Evolutionary conservation across 1,140 invertebrate genomes (phyloP).

Genomic region (Drosophila simulans): DNA sequence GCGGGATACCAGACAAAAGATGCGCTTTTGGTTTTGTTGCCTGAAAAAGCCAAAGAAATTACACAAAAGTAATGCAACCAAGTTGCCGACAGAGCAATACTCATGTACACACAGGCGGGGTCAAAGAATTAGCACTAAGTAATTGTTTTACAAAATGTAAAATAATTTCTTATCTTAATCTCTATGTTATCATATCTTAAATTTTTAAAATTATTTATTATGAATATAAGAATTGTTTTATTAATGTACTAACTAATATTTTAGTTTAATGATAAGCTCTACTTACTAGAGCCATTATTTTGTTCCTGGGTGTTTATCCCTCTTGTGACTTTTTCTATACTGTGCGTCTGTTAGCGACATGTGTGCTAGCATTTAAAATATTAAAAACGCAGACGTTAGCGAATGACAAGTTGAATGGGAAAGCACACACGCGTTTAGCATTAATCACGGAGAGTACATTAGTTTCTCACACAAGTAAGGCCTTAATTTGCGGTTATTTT

Average conservation of each 20-base stretch:
- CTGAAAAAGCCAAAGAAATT: constrained; percentile 57
- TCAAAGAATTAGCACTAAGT: neutral
- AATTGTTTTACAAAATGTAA: neutral
- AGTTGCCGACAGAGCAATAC: constrained; percentile 31
- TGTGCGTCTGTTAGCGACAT: constrained; percentile 30
- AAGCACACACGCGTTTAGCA: constrained; percentile 14
- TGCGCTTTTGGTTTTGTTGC: constrained; percentile 25
- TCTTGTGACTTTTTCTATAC: neutral
- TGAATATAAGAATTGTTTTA: neutral
- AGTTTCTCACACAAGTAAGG: constrained; percentile 15
- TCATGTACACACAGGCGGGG: neutral
- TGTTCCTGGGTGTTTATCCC: constrained; percentile 1
- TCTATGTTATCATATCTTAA: too few species aligned
- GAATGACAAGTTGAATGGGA: constrained; percentile 43
- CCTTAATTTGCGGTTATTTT: constrained; percentile 44
- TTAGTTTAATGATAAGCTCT: too few species aligned
- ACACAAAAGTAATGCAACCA: constrained; percentile 54
- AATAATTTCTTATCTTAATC: too few species aligned
- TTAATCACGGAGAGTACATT: constrained; percentile 51
- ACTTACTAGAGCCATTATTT: constrained; percentile 5
- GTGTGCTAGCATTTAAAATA: constrained; percentile 61
- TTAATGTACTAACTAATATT: too few species aligned
- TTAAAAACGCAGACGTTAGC: constrained; percentile 61
- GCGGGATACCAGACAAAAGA: constrained; percentile 31
- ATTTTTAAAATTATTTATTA: neutral